Evolutionary conservation across 1,140 invertebrate species (phyloP), one percentile per base, ranked within the genome.

Genomic region (Drosophila santomea): DNA sequence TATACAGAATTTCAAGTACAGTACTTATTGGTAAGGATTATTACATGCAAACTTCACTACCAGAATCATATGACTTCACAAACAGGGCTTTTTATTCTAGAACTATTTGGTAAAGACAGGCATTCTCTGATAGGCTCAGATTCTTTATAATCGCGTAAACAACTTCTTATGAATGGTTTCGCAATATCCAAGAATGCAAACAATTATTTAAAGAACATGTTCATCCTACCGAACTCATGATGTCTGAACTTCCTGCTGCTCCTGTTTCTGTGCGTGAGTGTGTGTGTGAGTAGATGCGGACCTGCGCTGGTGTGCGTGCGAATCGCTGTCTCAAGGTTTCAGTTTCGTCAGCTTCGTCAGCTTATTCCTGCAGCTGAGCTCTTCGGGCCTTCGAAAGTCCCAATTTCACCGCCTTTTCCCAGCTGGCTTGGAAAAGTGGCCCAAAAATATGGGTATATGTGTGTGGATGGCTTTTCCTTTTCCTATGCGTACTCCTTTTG

Each of bases 221-320:
- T 79, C 80, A 86, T 59, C 61, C 85, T 86, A 86, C 83, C 83
- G 83, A 86, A 79, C 83, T 86, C 83, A 86, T 86, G 66, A 52
- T 61, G 59, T 28, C 74, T 72, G 43, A 57, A 61, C 15, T 41
- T 67, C 28, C 59, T 51, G 15, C 43, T 63, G 47, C 25, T 55
- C 20, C 50, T n/a, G 38, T 58, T 64, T 25, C 25, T 25, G 4
- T 60, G 61, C 35, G 41, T 55, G 38, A 20, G 52, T 43, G 32
- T 28, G 54, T 41, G 59, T n/a, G 32, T 47, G 39, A 45, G 35
- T 15, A 14, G 10, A 20, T 20, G 17, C 10, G 15, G 17, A 4
- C 43, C 15, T 54, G 32, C 47, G 45, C 23, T 48, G 23, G 20
- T 38, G 48, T 36, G 54, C 39, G 50, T 36, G 15, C 35, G 50